Conservation (phyloP, 2,888 invertebrate species). For the Vesta saturnalis region DNA sequence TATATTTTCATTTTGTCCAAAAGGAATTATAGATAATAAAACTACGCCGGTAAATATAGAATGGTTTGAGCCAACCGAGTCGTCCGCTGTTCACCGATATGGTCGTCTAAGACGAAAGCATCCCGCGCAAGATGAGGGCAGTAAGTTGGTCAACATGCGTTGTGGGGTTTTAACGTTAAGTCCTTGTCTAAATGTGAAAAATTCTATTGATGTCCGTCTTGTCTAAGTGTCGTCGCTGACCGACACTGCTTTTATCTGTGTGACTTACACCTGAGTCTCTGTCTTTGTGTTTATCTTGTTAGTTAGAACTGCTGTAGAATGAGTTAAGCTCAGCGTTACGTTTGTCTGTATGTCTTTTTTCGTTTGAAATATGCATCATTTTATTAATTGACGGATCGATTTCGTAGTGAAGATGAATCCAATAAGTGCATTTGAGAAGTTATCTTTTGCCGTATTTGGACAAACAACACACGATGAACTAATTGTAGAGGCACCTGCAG, state of each 20-base stretch:
- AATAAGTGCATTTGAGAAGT: constrained; percentile 93
- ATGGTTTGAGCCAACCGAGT: constrained; percentile 12
- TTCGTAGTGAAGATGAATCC: constrained; percentile 84
- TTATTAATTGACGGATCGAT: constrained; percentile 45
- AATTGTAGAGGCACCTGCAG: constrained; percentile 50
- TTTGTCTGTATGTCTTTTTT: constrained; percentile 24
- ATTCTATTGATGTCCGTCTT: constrained; percentile 10
- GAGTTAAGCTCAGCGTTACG: constrained; percentile 40
- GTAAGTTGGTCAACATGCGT: constrained; percentile 32
- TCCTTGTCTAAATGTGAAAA: constrained; percentile 21
- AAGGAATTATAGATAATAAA: constrained; percentile 17
- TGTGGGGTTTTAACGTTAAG: constrained; percentile 14
- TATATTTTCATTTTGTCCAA: constrained; percentile 2
- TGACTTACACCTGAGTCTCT: not conserved
- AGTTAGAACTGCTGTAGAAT: constrained; percentile 18
- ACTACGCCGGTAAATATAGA: constrained; percentile 9
- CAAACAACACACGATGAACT: constrained; percentile 89
- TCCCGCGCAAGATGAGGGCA: constrained; percentile 26
- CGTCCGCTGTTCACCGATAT: not conserved
- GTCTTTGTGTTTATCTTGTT: not conserved
- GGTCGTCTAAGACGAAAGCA: constrained; percentile 29
- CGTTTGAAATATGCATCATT: constrained; percentile 12
- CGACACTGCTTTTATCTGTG: constrained; percentile 27
- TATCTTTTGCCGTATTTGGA: constrained; percentile 98
- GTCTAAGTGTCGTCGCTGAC: constrained; percentile 28